A percentile compares a stretch with the other conserved stretches of the same genome.
phyloP scores from a whole-genome alignment of 2,888 invertebrate genomes.

The Branchellion lobata region DNA sequence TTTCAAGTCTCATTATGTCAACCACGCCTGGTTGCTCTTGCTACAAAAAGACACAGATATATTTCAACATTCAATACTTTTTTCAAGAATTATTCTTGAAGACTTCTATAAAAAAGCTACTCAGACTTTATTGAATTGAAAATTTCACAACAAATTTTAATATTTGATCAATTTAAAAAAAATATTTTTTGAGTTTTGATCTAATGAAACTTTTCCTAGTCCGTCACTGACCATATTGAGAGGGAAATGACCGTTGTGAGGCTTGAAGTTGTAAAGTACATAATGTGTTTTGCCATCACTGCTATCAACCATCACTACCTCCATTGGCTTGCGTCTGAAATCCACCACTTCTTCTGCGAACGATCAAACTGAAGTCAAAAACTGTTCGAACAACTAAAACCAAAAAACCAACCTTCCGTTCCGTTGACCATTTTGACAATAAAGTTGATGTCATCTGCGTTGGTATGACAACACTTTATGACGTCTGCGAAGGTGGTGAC shows the following conservation, averaged over 20 bases:
- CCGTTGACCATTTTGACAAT: background rate
- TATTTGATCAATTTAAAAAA: too few species aligned
- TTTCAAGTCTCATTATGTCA: too few species aligned
- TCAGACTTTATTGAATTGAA: too few species aligned
- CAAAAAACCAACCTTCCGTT: constrained; percentile 7
- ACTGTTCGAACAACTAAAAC: background rate
- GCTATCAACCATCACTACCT: background rate
- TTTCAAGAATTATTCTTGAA: too few species aligned
- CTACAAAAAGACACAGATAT: too few species aligned
- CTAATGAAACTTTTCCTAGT: too few species aligned
- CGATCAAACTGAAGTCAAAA: background rate
- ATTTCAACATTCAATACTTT: too few species aligned
- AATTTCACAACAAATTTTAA: too few species aligned
- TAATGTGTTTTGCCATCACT: background rate
- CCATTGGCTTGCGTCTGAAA: background rate
- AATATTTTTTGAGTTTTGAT: too few species aligned
- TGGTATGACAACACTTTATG: constrained; percentile 1
- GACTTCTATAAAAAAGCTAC: too few species aligned
- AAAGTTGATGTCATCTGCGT: background rate
- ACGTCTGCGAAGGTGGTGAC: constrained; percentile 22
- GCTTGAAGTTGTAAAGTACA: background rate
- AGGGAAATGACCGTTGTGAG: background rate
- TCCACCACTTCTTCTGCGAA: background rate
- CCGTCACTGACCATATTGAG: too few species aligned
- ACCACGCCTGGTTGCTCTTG: too few species aligned